Base-by-base conservation (phyloP, 1,140 invertebrate species). In the Lethocerus indicus region DNA sequence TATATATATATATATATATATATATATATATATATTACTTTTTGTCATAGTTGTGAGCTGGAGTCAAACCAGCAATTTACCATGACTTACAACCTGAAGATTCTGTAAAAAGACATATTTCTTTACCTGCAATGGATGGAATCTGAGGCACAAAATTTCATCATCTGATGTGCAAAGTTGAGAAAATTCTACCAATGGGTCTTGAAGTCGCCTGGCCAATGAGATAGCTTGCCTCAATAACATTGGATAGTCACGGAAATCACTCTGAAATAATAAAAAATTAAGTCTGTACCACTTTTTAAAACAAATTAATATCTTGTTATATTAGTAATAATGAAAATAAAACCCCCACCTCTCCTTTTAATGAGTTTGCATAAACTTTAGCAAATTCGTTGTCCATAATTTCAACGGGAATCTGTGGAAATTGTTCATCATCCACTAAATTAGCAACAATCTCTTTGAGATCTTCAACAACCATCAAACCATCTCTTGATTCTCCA, bases 121-220 rank as follows among this genome's bases (percentile, higher is more conserved):
- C 48, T 25, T 51, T 56, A 68, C 73, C 67, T 84, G 90, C 35
- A 93, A 62, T 2, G 87, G 73, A 69, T 95, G 91, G 61, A 87
- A 95, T 52, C 87, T 78, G 1, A 99, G 71, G 62, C 90, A 95
- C 0, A 98, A 63, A 54, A 98, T 87, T 69, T 98, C 95, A 50
- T 97, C 90, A 60, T 98, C 93, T 0, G 79, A 71, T 16, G 90
- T 93, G 64, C 90, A 97, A 0, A 98, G 68, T 63, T 97, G 92
- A 1, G 89, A 87, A 65, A 91, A 96, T 63, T 98, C 95, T 20
- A 96, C 76, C 0, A 98, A 64, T 0, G 96, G 94, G 71, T 99
- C 96, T 64, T 96, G 91, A 54, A 98, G 70, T 42, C 87, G 74
- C 45, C 96, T 71, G 0, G 85, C 93, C 40, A 98, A 64, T 1